phyloP scores from a whole-genome alignment of 1,140 invertebrate species.

The Hestina assimilis region DNA sequence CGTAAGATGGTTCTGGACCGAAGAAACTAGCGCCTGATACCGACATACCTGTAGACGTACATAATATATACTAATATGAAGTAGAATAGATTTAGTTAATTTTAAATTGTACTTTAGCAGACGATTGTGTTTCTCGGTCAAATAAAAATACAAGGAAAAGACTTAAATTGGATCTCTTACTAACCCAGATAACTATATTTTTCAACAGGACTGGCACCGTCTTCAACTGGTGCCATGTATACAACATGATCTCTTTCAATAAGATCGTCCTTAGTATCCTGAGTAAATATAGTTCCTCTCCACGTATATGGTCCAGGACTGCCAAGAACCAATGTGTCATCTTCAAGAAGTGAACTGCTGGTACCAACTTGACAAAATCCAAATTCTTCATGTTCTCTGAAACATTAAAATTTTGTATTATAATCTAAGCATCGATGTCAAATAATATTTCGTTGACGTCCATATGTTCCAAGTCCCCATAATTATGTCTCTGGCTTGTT shows the following conservation, averaged over 20 bases:
- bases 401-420: conserved; percentile 5
- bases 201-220: conserved; percentile 84
- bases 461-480: not conserved
- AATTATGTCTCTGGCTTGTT: not conserved
- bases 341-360: conserved; percentile 87
- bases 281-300: conserved; percentile 91
- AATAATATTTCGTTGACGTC: not conserved
- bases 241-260: conserved; percentile 87
- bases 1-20: conserved; percentile 82
- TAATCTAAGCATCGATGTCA: not conserved
- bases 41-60: conserved; percentile 94
- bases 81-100: too few species aligned
- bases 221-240: conserved; percentile 86
- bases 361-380: conserved; percentile 96
- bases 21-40: conserved; percentile 91
- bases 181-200: conserved; percentile 94
- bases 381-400: conserved; percentile 90
- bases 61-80: too few species aligned
- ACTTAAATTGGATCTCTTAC: too few species aligned
- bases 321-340: conserved; percentile 90
- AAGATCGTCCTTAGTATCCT: conserved; percentile 86
- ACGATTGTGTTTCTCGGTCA: conserved; percentile 80
- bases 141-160: conserved; percentile 95
- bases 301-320: conserved; percentile 93
- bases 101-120: conserved; percentile 79